Base-by-base conservation (phyloP, 2,888 invertebrate genomes). In the Tinea pellionella region DNA sequence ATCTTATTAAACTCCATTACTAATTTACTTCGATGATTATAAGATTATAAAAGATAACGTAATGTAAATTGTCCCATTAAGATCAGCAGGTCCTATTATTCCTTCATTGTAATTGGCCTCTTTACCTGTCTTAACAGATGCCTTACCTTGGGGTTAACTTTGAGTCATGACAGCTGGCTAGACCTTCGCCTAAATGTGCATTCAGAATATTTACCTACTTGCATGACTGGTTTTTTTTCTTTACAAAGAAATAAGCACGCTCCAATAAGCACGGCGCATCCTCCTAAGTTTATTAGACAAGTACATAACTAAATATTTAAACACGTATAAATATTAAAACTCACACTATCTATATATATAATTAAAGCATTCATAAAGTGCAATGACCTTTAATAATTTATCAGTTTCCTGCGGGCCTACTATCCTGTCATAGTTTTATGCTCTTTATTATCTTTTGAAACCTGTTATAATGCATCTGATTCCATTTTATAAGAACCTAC, bases 151-250 rank as follows among this genome's bases (percentile, higher is more conserved):
- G 24, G 19, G 55, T 57, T 32, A n/a, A 57, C 57, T 57, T 37
- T 57, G 57, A 32, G 30, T 32, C 57, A 37, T 57, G 30, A 57
- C 32, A 53, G 53, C 43, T 15, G 42, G 43, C 13, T 43, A 60
- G 71, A 73, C 80, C 80, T 80, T 80, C 79, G 75, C 80, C 79
- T 79, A 70, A 71, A 76, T 79, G 77, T 74, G 68, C 73, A 74
- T 13, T 67, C 69, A 68, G 65, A 70, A 70, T 69, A 68, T 66
- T 67, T 51, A 47, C 65, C 65, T 69, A 68, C 68, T 71, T 67
- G 77, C 78, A 75, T 74, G 74, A 77, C 74, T 75, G 64, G 70
- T 70, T 70, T 77, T 75, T 77, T 75, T 75, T 76, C 76, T 75
- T 72, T 71, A 65, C 63, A 59, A 59, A 64, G 53, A 66, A 67